Percentiles rank a stretch among this genome's conserved stretches.
Conservation (phyloP, 1,140 invertebrate species). For the Sitodiplosis mosellana region DNA sequence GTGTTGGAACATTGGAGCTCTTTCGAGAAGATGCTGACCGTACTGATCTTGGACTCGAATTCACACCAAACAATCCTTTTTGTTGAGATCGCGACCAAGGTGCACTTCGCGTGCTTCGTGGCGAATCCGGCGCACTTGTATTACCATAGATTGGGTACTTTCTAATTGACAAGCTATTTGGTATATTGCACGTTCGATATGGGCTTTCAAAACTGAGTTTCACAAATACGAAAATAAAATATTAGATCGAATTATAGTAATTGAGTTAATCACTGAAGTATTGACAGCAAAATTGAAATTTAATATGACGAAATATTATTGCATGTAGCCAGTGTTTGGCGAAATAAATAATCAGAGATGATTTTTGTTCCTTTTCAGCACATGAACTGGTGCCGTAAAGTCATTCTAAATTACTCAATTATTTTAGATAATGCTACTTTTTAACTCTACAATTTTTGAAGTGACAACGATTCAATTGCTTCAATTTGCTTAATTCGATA, state of each 20-base stretch:
- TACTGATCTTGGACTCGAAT: conserved; percentile 39
- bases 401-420: too few species aligned
- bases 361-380: too few species aligned
- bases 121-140: conserved; percentile 36
- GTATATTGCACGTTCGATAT: conserved; percentile 29
- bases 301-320: too few species aligned
- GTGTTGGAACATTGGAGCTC: conserved; percentile 8
- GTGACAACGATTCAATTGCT: too few species aligned
- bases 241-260: not conserved
- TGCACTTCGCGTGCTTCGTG: conserved; percentile 62
- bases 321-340: too few species aligned
- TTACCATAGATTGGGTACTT: conserved; percentile 12
- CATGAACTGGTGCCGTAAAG: too few species aligned
- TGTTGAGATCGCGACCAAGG: conserved; percentile 53
- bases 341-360: too few species aligned
- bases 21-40: conserved; percentile 35
- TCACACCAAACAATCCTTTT: conserved; percentile 47
- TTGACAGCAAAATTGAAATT: too few species aligned
- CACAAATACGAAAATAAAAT: not conserved
- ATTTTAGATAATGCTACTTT: too few species aligned
- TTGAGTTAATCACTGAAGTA: too few species aligned
- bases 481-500: too few species aligned
- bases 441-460: too few species aligned
- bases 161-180: conserved; percentile 21
- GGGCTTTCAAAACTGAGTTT: conserved; percentile 25